phyloP scores from a whole-genome alignment of 2,888 invertebrate genomes.

The Cheilosia soror region DNA sequence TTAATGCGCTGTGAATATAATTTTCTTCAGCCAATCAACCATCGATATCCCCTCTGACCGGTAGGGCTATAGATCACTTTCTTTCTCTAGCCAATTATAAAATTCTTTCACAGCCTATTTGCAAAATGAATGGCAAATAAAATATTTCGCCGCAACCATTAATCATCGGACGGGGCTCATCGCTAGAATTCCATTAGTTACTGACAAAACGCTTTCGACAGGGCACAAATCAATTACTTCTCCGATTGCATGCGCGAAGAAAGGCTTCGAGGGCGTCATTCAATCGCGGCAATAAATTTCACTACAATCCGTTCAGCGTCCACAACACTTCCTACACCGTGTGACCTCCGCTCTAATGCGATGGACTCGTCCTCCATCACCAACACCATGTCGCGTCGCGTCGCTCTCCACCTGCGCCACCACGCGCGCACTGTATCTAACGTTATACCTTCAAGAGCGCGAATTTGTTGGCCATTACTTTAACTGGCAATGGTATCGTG shows the following conservation, averaged over 20 bases:
- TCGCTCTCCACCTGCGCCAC: constrained; percentile 14
- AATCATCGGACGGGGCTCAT: constrained; percentile 49
- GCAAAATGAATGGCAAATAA: not conserved
- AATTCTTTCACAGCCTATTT: not conserved
- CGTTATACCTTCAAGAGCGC: constrained; percentile 45
- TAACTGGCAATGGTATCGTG: constrained; percentile 47
- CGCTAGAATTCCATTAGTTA: constrained; percentile 62
- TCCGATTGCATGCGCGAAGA: constrained; percentile 54
- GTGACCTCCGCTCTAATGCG: constrained; percentile 67
- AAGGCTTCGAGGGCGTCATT: constrained; percentile 68
- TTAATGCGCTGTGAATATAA: too few relatives aligned
- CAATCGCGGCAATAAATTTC: constrained; percentile 70
- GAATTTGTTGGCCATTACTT: constrained; percentile 68
- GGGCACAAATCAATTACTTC: constrained; percentile 72
- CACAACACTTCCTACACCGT: constrained; percentile 69
- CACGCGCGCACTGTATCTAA: constrained; percentile 10
- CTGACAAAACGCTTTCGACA: constrained; percentile 69
- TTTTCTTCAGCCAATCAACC: too few relatives aligned
- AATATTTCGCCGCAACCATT: constrained; percentile 22
- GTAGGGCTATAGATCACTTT: not conserved
- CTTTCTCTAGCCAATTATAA: constrained; percentile 10
- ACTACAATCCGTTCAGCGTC: constrained; percentile 66
- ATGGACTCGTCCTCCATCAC: constrained; percentile 47
- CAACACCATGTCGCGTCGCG: constrained; percentile 2
- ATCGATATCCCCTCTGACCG: not conserved